These are phyloP conservation scores for Rhabditoides inermis DNA, from an alignment of 2,888 invertebrate genomes.

Conservation along the genomic window DNA sequence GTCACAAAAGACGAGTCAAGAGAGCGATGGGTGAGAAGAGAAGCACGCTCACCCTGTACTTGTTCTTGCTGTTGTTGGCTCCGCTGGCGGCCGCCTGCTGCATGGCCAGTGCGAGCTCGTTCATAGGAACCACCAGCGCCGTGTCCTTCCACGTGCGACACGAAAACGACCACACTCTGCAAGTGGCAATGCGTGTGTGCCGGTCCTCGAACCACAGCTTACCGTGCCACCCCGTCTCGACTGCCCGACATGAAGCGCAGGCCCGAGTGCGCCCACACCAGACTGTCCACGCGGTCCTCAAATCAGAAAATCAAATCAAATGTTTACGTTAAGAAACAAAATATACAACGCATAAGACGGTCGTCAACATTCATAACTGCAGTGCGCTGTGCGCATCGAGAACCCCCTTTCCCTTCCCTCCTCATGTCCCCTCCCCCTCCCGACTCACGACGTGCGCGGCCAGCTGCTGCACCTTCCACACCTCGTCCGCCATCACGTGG, in stretches of 20 bases:
- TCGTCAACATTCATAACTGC: no score
- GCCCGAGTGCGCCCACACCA: conserved; percentile 83
- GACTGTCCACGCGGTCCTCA: conserved; percentile 85
- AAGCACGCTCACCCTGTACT: conserved; percentile 9
- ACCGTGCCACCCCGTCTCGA: conserved; percentile 87
- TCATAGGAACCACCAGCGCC: conserved; percentile 56
- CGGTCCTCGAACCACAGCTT: no score
- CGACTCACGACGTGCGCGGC: no score
- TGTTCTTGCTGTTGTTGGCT: conserved; percentile 7
- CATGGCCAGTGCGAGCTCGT: neutral
- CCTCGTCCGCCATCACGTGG: neutral
- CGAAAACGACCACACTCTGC: conserved; percentile 81
- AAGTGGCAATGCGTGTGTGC: no score
- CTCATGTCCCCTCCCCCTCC: no score
- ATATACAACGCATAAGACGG: neutral
- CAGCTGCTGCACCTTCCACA: neutral
- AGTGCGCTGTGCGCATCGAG: no score
- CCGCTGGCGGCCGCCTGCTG: neutral
- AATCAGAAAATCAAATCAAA: no score
- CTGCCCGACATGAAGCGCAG: conserved; percentile 84
- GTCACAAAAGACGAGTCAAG: neutral
- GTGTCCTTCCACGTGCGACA: conserved; percentile 79
- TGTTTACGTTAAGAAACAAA: no score
- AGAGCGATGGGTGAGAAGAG: neutral
- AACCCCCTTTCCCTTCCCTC: no score